These are phyloP conservation scores for Microchrysa polita DNA, from an alignment of 2,888 invertebrate species.

Conservation along the genomic window DNA sequence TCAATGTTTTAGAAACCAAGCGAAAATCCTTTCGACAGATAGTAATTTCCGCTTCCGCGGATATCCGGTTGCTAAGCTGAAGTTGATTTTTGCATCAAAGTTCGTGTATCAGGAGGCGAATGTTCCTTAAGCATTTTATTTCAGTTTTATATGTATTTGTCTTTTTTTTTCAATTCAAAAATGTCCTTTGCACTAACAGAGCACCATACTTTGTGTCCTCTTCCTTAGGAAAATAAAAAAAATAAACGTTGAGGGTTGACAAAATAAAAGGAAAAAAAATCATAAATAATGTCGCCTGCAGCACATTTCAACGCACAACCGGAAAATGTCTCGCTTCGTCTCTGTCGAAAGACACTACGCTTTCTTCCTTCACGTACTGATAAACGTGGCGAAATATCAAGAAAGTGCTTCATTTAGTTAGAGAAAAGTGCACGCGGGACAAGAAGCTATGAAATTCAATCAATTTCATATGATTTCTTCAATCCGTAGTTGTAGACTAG, in stretches of 20 bases:
- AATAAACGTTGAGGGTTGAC: no score
- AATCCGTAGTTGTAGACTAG: no score
- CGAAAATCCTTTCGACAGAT: constrained; percentile 35
- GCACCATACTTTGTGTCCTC: no score
- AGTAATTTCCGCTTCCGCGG: constrained; percentile 43
- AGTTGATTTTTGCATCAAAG: constrained; percentile 31
- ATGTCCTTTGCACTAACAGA: no score
- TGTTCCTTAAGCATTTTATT: no score
- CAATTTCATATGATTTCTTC: constrained; percentile 29
- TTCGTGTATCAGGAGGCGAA: no score
- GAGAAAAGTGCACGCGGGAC: neutral
- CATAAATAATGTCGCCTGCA: constrained; percentile 42
- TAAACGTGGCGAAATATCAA: no score
- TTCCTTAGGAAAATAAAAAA: no score
- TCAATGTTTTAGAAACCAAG: neutral
- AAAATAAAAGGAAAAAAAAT: constrained; percentile 13
- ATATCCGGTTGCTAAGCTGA: constrained; percentile 43
- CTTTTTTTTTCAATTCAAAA: no score
- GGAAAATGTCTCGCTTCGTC: constrained; percentile 14
- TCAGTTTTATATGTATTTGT: constrained; percentile 14
- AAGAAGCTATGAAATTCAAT: constrained; percentile 29
- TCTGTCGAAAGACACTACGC: neutral
- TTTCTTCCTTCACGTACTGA: no score
- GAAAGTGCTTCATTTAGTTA: no score
- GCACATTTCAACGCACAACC: constrained; percentile 18